Evolutionary conservation across 2,888 invertebrate genomes (phyloP).

Genomic region (Mesoligia furuncula): DNA sequence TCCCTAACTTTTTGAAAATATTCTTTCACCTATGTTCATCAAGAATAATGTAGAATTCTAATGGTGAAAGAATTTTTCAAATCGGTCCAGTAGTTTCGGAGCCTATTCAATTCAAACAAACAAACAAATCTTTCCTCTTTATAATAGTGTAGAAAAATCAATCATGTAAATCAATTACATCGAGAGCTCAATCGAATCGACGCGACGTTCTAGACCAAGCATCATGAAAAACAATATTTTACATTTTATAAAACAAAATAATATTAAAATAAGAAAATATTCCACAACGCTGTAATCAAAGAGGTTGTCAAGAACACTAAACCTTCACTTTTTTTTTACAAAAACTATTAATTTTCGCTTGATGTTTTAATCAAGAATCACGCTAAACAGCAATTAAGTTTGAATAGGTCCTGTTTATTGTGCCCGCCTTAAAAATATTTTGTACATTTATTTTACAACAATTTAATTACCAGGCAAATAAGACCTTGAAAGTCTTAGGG

Average conservation of each 20-base stretch:
- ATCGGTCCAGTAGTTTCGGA: too few species aligned
- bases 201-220: not conserved
- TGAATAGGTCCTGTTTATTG: not conserved
- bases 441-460: not conserved
- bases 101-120: too few species aligned
- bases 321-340: constrained; percentile 38
- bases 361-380: constrained; percentile 43
- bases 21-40: too few species aligned
- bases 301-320: not conserved
- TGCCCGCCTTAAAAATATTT: not conserved
- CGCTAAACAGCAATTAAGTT: constrained; percentile 40
- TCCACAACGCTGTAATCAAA: constrained; percentile 5
- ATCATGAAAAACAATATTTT: not conserved
- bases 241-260: not conserved
- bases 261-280: not conserved
- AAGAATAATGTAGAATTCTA: too few species aligned
- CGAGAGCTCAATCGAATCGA: not conserved
- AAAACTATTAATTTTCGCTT: constrained; percentile 32
- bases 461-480: constrained; percentile 5
- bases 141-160: too few species aligned
- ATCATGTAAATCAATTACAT: too few species aligned
- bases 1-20: too few species aligned
- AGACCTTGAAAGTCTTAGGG: constrained; percentile 10
- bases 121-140: too few species aligned
- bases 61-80: too few species aligned